Evolutionary conservation across 2,797 vertebrate species (phyloP).

Genomic region (Scomberomorus guttatus): DNA sequence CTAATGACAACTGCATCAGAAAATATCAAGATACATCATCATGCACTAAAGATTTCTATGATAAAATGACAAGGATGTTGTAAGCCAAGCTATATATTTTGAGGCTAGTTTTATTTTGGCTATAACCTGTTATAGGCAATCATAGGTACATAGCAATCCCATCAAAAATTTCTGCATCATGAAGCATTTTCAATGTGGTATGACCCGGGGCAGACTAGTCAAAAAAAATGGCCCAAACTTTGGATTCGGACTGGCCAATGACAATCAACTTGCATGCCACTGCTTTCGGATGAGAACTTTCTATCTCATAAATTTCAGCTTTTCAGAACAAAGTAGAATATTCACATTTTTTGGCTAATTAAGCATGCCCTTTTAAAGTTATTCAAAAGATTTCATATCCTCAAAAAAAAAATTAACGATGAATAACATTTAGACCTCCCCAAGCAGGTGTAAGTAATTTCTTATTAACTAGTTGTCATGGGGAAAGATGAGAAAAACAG

Average conservation of each 20-base stretch:
- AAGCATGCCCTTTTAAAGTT: no score
- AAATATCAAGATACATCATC: slow-evolving; percentile 9
- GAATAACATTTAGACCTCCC: background rate
- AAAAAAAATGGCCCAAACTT: background rate
- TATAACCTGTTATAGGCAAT: slow-evolving; percentile 46
- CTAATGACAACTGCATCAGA: background rate
- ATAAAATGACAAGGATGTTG: slow-evolving; percentile 17
- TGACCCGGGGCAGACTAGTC: slow-evolving; percentile 8
- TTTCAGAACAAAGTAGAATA: background rate
- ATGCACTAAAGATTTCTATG: slow-evolving; percentile 24
- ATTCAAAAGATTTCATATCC: background rate
- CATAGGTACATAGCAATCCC: slow-evolving; percentile 21
- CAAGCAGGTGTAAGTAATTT: background rate
- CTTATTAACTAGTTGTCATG: background rate
- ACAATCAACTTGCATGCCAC: background rate
- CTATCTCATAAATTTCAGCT: background rate
- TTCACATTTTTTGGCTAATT: background rate
- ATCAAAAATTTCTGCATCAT: slow-evolving; percentile 32
- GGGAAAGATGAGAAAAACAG: background rate
- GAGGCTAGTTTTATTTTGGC: slow-evolving; percentile 33
- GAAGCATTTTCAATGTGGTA: slow-evolving; percentile 31
- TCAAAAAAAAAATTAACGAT: background rate
- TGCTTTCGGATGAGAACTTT: background rate
- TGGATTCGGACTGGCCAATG: background rate
- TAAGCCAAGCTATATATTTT: slow-evolving; percentile 17